These are phyloP conservation scores for Tromatobia lineatoria DNA, from an alignment of 2,888 invertebrate genomes.

Conservation along the genomic window DNA sequence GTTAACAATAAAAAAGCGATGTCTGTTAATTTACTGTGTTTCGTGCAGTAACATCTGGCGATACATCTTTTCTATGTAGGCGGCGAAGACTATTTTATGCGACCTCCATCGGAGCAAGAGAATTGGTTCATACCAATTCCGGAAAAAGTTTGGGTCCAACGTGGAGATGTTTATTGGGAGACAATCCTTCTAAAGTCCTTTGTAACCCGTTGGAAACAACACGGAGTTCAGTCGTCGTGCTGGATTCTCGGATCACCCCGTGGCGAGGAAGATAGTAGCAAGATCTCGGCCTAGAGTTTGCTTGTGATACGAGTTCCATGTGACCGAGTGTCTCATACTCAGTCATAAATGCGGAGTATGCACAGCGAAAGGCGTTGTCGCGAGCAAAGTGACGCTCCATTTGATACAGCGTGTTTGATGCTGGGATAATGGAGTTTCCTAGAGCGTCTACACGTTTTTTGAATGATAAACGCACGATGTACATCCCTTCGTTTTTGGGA, in stretches of 20 bases:
- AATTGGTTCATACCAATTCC: conserved; percentile 36
- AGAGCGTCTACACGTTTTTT: conserved; percentile 21
- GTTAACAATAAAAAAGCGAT: too few species aligned
- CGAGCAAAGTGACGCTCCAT: conserved; percentile 31
- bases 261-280: conserved; percentile 72
- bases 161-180: conserved; percentile 72
- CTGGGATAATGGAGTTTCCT: neutral
- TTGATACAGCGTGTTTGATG: conserved; percentile 26
- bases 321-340: conserved; percentile 38
- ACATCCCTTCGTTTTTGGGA: too few species aligned
- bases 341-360: conserved; percentile 44
- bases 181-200: conserved; percentile 71
- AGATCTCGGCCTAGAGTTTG: neutral
- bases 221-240: conserved; percentile 77
- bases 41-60: conserved; percentile 25
- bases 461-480: conserved; percentile 52
- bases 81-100: conserved; percentile 15
- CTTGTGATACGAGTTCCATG: conserved; percentile 35
- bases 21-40: too few species aligned
- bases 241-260: conserved; percentile 76
- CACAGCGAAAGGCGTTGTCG: neutral
- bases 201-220: conserved; percentile 80
- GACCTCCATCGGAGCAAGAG: conserved; percentile 29
- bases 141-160: conserved; percentile 79
- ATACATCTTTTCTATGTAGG: conserved; percentile 59